phyloP scores from a whole-genome alignment of 2,797 vertebrate species.

The Etheostoma nigrum region DNA sequence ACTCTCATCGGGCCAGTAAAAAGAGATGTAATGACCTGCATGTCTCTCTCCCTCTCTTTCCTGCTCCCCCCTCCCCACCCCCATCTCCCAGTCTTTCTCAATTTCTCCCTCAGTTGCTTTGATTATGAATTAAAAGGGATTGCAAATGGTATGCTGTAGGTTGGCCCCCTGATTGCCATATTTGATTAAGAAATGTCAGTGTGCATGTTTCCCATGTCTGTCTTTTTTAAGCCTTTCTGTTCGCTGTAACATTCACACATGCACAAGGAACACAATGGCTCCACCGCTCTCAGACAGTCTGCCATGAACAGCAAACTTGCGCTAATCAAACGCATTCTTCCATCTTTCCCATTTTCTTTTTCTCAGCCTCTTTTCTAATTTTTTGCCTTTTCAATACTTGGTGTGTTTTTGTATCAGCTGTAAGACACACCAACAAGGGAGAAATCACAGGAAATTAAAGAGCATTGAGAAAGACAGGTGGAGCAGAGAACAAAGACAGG shows the following conservation, averaged over 20 bases:
- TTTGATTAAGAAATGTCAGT: conserved; percentile 99
- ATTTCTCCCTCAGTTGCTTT: conserved; percentile 90
- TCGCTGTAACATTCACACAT: conserved; percentile 74
- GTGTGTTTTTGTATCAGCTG: conserved; percentile 76
- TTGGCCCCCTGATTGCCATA: conserved; percentile 98
- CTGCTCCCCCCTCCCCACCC: conserved; percentile 67
- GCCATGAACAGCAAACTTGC: conserved; percentile 77
- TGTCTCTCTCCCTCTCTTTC: conserved; percentile 76
- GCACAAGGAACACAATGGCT: conserved; percentile 84
- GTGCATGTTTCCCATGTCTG: conserved; percentile 89
- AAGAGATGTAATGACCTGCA: conserved; percentile 97
- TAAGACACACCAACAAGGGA: conserved; percentile 81
- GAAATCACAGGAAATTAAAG: conserved; percentile 87
- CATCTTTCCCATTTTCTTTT: conserved; percentile 64
- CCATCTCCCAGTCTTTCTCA: conserved; percentile 59
- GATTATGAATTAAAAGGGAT: conserved; percentile 96
- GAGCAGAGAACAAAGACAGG: conserved; percentile 46
- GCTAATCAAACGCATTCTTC: conserved; percentile 89
- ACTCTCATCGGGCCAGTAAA: conserved; percentile 97
- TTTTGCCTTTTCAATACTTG: conserved; percentile 74
- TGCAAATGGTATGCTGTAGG: conserved; percentile 95
- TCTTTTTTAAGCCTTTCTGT: conserved; percentile 68
- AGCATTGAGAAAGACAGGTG: conserved; percentile 82
- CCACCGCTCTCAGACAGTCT: conserved; percentile 69
- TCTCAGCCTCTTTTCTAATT: conserved; percentile 65